Percentiles rank a stretch among this genome's conserved stretches.
Conservation (phyloP, 2,888 invertebrate species). For the Netelia virgata region DNA sequence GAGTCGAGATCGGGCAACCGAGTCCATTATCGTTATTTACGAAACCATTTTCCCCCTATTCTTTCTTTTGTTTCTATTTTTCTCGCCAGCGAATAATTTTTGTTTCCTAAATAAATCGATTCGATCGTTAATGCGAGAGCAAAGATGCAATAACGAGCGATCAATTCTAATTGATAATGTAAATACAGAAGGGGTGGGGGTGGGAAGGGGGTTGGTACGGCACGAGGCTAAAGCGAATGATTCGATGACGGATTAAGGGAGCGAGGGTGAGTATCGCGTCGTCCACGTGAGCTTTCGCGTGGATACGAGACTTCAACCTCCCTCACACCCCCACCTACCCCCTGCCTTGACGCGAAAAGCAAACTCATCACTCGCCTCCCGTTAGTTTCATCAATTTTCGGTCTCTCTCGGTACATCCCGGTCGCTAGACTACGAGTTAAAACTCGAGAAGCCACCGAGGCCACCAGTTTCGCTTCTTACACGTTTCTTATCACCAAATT, state of each 20-base stretch:
- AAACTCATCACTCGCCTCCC: conserved; percentile 62
- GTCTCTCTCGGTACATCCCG: background rate
- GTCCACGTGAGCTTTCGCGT: conserved; percentile 32
- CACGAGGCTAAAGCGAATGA: background rate
- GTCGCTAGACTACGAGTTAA: conserved; percentile 12
- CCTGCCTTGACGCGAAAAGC: conserved; percentile 42
- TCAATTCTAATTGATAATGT: too few relatives aligned
- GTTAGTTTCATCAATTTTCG: conserved; percentile 57
- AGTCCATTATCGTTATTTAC: background rate
- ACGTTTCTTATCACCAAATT: conserved; percentile 65
- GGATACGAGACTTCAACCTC: conserved; percentile 18
- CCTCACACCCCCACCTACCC: background rate
- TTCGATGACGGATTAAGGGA: background rate
- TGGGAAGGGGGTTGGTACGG: background rate
- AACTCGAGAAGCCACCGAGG: conserved; percentile 13
- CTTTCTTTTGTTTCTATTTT: background rate
- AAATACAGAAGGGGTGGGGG: too few relatives aligned
- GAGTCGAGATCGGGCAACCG: too few relatives aligned
- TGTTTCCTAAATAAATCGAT: background rate
- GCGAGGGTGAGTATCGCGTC: conserved; percentile 14
- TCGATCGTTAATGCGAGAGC: background rate
- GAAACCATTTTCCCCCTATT: background rate
- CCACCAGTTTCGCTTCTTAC: conserved; percentile 35
- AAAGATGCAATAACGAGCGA: too few relatives aligned
- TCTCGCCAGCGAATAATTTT: background rate